Base-by-base conservation (phyloP, 2,113 vertebrate genomes). In the Saguinus imperator region DNA sequence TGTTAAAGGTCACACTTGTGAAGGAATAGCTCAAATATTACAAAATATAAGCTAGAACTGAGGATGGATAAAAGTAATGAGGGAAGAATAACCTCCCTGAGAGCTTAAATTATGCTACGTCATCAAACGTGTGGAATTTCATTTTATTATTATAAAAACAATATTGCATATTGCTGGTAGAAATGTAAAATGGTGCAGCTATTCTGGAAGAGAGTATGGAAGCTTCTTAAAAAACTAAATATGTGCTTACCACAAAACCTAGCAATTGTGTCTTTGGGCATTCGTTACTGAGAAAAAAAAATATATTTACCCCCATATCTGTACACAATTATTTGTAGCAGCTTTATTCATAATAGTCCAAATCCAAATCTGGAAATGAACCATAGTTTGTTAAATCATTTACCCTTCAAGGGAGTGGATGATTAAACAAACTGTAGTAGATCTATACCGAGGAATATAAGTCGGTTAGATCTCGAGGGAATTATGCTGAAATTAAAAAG, bases 271-370 rank as follows among this genome's bases (percentile, higher is more conserved):
- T 20, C 73, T 50, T 16, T 61, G 45, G 40, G 57, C 29, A 50
- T 96, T 94, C 94, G 55, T 90, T 80, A 43, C 37, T 85, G 43
- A 96, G 66, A 94, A 91, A 70, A 95, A 91, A 94, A 86, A 5
- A 45, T 83, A 48, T 4, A 7, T 57, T 75, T 40, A 50, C 18
- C 40, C 64, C 5, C n/a, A 89, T 76, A 72, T 16, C 32, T 90
- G n/a, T 68, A 86, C 20, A 72, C 35, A 64, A 14, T 40, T n/a
- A 9, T 68, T 94, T 27, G 45, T 43, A 52, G 27, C 1, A 70
- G 40, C 9, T 75, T 94, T 92, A 81, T 52, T 81, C 6, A 84
- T 70, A 81, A 77, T 8, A 55, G 27, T 25, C 40, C 52, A 37
- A 88, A 77, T 25, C 40, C 52, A 37, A 88, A 77, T 32, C 1